These are phyloP conservation scores for Archocentrus centrarchus DNA, from an alignment of 2,113 vertebrate species.

Conservation along the genomic window DNA sequence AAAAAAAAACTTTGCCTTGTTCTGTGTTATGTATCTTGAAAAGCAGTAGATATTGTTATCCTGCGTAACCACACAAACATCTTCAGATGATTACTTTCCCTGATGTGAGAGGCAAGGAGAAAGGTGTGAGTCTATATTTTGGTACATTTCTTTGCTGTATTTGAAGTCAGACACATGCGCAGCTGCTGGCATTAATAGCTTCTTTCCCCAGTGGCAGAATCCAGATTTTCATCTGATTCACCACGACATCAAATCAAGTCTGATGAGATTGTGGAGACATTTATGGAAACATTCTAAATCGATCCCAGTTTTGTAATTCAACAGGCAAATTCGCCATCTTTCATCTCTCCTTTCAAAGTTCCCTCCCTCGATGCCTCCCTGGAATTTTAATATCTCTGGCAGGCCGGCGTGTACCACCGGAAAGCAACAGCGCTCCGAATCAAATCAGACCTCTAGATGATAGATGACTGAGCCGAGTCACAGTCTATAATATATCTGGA, in stretches of 20 bases:
- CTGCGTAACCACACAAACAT: conserved; percentile 4
- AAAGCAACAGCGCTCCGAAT: conserved; percentile 63
- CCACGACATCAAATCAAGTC: conserved; percentile 69
- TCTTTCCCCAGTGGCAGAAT: conserved; percentile 55
- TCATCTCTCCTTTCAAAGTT: conserved; percentile 75
- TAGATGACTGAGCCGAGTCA: conserved; percentile 71
- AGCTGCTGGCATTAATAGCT: conserved; percentile 70
- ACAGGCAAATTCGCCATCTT: conserved; percentile 72
- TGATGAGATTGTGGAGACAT: conserved; percentile 76
- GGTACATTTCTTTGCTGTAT: conserved; percentile 7
- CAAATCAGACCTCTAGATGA: conserved; percentile 73
- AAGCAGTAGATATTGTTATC: conserved; percentile 22
- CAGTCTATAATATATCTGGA: conserved; percentile 73
- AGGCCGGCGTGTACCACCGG: conserved; percentile 27
- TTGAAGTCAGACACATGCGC: conserved; percentile 39
- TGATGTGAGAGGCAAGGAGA: conserved; percentile 31
- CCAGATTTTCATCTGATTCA: conserved; percentile 72
- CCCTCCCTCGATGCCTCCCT: conserved; percentile 55
- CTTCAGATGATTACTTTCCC: conserved; percentile 31
- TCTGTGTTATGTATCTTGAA: conserved; percentile 3
- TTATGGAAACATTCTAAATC: conserved; percentile 77
- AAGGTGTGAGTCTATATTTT: conserved; percentile 44
- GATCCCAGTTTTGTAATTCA: conserved; percentile 74
- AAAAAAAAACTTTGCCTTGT: conserved; percentile 11
- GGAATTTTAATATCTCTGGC: conserved; percentile 76